These are phyloP conservation scores for Pristionchus exspectatus DNA, from an alignment of 2,888 invertebrate genomes.

Conservation along the genomic window DNA sequence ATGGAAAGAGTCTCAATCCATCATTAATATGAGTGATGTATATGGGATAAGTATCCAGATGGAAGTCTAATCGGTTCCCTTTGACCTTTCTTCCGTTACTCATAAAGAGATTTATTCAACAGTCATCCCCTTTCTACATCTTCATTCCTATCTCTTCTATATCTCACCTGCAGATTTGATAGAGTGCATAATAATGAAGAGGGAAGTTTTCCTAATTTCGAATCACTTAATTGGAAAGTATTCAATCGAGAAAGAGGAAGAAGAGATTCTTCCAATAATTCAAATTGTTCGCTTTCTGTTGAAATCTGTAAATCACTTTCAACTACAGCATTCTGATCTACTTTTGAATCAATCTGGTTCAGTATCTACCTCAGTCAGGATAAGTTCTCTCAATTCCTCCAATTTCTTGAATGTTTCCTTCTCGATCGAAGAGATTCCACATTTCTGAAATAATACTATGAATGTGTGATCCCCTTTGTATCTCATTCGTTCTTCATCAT, in stretches of 20 bases:
- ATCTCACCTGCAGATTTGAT: conserved; percentile 35
- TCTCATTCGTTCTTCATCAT: neutral
- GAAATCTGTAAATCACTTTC: neutral
- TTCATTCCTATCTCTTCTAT: neutral
- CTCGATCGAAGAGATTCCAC: neutral
- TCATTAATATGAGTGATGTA: neutral
- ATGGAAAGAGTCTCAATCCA: neutral
- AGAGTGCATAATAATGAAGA: conserved; percentile 47
- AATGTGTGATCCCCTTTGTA: neutral
- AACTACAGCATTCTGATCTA: neutral
- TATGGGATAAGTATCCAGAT: conserved; percentile 10
- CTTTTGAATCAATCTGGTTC: neutral
- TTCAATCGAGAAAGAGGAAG: conserved; percentile 28
- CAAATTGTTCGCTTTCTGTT: neutral
- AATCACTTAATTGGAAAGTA: conserved; percentile 30
- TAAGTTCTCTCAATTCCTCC: conserved; percentile 14
- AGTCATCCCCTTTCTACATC: neutral
- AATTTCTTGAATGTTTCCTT: neutral
- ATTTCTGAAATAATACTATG: conserved; percentile 33
- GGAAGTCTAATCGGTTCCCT: neutral
- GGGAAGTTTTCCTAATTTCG: conserved; percentile 3
- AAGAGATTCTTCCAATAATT: neutral
- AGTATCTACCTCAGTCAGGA: neutral
- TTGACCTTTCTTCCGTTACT: neutral
- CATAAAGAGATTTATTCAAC: neutral